These are phyloP conservation scores for Euzophera pinguis DNA, from an alignment of 2,888 invertebrate genomes.

Conservation along the genomic window DNA sequence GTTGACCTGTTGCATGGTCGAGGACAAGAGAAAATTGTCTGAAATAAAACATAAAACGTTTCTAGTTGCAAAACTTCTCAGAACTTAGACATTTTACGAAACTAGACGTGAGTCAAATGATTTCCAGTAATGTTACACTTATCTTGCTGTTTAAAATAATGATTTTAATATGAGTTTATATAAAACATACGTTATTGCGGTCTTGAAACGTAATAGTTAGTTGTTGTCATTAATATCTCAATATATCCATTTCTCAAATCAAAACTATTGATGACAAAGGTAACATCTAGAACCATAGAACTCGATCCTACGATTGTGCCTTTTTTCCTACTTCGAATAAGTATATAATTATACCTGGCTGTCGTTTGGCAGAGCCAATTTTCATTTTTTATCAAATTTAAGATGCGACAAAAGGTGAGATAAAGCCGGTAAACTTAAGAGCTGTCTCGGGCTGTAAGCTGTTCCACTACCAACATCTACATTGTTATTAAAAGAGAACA, in stretches of 20 bases:
- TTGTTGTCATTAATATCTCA: constrained; percentile 24
- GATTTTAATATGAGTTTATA: constrained; percentile 27
- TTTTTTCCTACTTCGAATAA: neutral
- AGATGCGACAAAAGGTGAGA: constrained; percentile 33
- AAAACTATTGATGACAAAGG: too few species aligned
- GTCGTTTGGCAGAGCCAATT: constrained; percentile 25
- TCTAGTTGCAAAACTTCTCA: constrained; percentile 58
- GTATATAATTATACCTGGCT: constrained; percentile 6
- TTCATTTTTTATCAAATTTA: constrained; percentile 40
- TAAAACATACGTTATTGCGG: constrained; percentile 39
- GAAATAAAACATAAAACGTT: constrained; percentile 36
- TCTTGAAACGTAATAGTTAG: constrained; percentile 21
- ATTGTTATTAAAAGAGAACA: constrained; percentile 22
- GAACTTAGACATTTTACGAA: constrained; percentile 64
- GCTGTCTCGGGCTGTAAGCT: constrained; percentile 55
- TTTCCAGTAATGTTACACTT: constrained; percentile 56
- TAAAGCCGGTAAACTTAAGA: constrained; percentile 36
- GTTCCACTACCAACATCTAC: constrained; percentile 33
- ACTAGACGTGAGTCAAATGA: constrained; percentile 67
- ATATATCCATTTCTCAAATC: constrained; percentile 14
- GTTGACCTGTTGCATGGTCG: constrained; percentile 34
- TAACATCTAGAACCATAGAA: too few species aligned
- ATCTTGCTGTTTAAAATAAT: constrained; percentile 44
- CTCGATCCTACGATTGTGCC: too few species aligned
- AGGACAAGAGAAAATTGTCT: constrained; percentile 37